These are phyloP conservation scores for Nomada flava DNA, from an alignment of 2,888 invertebrate genomes.

Conservation along the genomic window DNA sequence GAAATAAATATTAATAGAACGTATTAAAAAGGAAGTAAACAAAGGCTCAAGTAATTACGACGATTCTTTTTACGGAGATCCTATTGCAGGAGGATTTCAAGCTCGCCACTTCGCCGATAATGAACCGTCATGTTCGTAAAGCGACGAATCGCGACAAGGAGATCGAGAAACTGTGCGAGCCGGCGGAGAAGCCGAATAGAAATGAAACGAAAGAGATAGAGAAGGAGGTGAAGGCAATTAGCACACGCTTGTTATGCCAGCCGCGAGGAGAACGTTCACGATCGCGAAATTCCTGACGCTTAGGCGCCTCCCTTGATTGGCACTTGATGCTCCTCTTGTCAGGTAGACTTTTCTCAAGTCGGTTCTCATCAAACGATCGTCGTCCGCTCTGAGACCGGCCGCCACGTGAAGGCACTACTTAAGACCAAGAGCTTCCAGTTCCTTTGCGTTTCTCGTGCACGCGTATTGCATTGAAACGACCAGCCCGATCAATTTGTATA, in stretches of 20 bases:
- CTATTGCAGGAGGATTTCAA: background rate
- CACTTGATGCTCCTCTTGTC: constrained; percentile 46
- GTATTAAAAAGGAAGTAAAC: too few species aligned
- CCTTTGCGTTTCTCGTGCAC: constrained; percentile 38
- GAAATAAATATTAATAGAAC: background rate
- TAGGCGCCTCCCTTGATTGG: constrained; percentile 72
- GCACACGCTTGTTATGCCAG: constrained; percentile 78
- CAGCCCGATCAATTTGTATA: constrained; percentile 4
- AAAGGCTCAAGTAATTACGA: too few species aligned
- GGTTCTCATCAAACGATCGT: constrained; percentile 63
- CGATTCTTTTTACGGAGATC: background rate
- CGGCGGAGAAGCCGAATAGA: constrained; percentile 1
- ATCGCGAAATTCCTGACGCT: constrained; percentile 70
- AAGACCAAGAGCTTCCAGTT: constrained; percentile 33
- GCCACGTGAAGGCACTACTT: constrained; percentile 56
- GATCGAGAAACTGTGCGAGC: constrained; percentile 28
- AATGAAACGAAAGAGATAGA: constrained; percentile 44
- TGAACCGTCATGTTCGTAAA: constrained; percentile 15
- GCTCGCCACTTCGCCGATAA: background rate
- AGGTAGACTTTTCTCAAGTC: constrained; percentile 61
- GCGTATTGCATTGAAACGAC: constrained; percentile 48
- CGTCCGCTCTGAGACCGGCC: constrained; percentile 20
- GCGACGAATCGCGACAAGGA: constrained; percentile 6
- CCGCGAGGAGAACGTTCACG: constrained; percentile 64
- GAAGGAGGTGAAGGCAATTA: constrained; percentile 74